Conservation (phyloP, 2,797 vertebrate species). For the Notoglanidium macrostoma region DNA sequence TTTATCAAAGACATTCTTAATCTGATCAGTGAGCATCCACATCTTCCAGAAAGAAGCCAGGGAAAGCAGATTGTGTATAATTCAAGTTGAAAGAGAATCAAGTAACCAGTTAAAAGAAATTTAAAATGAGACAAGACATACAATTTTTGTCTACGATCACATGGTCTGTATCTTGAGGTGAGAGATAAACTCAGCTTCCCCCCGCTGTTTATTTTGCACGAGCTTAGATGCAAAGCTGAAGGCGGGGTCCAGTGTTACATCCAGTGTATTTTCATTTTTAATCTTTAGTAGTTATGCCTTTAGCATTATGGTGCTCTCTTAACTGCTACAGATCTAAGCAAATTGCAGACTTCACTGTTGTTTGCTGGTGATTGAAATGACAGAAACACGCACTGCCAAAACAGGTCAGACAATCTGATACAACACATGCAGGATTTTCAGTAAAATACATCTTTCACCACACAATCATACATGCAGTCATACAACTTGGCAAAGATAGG, state of each 20-base stretch:
- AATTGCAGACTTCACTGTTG: constrained; percentile 35
- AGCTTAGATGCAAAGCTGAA: constrained; percentile 30
- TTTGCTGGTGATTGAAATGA: constrained; percentile 55
- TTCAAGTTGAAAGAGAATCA: constrained; percentile 67
- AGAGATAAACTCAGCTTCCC: constrained; percentile 34
- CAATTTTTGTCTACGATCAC: constrained; percentile 58
- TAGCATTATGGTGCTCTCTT: constrained; percentile 19
- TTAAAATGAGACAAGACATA: constrained; percentile 35
- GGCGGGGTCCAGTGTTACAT: constrained; percentile 61
- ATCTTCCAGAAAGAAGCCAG: constrained; percentile 34
- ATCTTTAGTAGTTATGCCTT: constrained; percentile 43
- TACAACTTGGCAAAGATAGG: constrained; percentile 46
- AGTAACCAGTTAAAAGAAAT: constrained; percentile 54
- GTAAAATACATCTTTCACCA: constrained; percentile 40
- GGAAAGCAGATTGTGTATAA: constrained; percentile 39
- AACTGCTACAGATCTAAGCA: constrained; percentile 33
- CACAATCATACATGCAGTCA: constrained; percentile 51
- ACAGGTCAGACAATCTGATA: constrained; percentile 47
- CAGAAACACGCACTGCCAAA: constrained; percentile 42
- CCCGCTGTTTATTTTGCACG: neutral
- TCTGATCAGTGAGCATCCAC: constrained; percentile 37
- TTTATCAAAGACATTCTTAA: constrained; percentile 39
- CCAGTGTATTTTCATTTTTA: constrained; percentile 44
- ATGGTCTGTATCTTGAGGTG: constrained; percentile 46
- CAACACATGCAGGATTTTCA: constrained; percentile 55